A percentile compares a stretch with the other conserved stretches of the same genome.
These are phyloP conservation scores for Ictalurus punctatus DNA, from an alignment of 2,113 vertebrate species.

Conservation along the genomic window DNA sequence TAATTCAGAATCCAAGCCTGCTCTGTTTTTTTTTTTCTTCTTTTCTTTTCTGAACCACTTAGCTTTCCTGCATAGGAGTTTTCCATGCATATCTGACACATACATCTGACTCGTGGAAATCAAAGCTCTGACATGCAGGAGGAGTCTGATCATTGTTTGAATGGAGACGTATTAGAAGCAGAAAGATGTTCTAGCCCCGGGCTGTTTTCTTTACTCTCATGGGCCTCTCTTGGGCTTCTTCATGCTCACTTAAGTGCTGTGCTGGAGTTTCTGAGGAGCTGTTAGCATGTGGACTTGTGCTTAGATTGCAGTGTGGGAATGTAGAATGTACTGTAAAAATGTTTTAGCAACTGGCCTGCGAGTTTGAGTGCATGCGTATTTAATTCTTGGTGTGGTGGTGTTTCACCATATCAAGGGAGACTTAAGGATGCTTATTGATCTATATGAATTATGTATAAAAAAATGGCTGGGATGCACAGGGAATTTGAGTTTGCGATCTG, in stretches of 20 bases:
- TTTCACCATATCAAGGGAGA: neutral
- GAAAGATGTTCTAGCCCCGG: neutral
- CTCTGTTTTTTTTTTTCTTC: neutral
- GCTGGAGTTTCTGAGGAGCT: neutral
- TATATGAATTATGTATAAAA: neutral
- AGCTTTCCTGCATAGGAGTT: neutral
- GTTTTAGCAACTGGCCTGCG: neutral
- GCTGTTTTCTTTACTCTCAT: slow-evolving; percentile 33
- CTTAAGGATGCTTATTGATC: neutral
- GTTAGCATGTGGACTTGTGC: neutral
- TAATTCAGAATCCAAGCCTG: neutral
- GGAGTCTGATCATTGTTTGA: neutral
- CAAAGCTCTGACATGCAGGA: neutral
- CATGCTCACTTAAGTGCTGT: slow-evolving; percentile 23
- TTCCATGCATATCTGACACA: neutral
- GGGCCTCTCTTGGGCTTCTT: slow-evolving; percentile 17
- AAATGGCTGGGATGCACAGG: neutral
- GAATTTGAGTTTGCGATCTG: neutral
- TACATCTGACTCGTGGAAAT: neutral
- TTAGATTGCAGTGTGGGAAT: neutral
- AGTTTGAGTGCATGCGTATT: neutral
- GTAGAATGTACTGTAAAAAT: neutral
- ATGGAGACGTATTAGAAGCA: slow-evolving; percentile 12
- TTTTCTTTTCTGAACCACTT: neutral
- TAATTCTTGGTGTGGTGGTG: neutral